Percentiles rank a stretch among this genome's conserved stretches.
Conservation (phyloP, 2,888 invertebrate species). For the Helleia helle region DNA sequence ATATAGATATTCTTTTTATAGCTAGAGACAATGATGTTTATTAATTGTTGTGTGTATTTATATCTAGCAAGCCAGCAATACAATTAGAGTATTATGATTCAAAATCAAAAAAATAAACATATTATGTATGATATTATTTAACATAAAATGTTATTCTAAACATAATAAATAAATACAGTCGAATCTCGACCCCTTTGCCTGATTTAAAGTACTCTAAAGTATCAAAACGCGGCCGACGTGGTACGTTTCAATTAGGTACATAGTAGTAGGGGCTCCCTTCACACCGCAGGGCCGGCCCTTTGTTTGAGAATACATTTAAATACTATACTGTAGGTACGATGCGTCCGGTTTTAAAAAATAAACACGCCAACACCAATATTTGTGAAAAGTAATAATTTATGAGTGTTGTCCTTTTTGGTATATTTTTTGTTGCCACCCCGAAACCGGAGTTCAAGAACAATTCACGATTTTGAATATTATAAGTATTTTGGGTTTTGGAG, state of each 20-base stretch:
- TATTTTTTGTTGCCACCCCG: slow-evolving; percentile 22
- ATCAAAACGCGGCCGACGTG: slow-evolving; percentile 32
- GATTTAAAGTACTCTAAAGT: slow-evolving; percentile 33
- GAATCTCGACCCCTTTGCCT: too few species aligned
- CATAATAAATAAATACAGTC: too few species aligned
- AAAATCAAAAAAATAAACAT: too few species aligned
- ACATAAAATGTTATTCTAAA: too few species aligned
- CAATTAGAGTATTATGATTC: too few species aligned
- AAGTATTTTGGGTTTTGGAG: too few species aligned
- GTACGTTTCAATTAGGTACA: slow-evolving; percentile 61
- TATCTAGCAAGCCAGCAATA: too few species aligned
- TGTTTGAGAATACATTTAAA: slow-evolving; percentile 70
- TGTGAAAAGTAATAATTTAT: slow-evolving; percentile 52
- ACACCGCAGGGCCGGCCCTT: slow-evolving; percentile 50
- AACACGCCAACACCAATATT: slow-evolving; percentile 45
- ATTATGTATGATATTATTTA: too few species aligned
- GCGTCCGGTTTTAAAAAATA: slow-evolving; percentile 50
- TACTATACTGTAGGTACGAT: slow-evolving; percentile 45
- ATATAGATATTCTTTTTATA: too few species aligned
- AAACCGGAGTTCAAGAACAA: slow-evolving; percentile 7
- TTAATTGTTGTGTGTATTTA: too few species aligned
- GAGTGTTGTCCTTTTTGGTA: slow-evolving; percentile 33
- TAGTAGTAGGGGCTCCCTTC: slow-evolving; percentile 54
- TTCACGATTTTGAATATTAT: neutral
- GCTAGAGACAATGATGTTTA: too few species aligned